Percentiles rank a stretch among this genome's conserved stretches.
Conservation (phyloP, 1,140 invertebrate genomes). For the Platorchestia sp. region DNA sequence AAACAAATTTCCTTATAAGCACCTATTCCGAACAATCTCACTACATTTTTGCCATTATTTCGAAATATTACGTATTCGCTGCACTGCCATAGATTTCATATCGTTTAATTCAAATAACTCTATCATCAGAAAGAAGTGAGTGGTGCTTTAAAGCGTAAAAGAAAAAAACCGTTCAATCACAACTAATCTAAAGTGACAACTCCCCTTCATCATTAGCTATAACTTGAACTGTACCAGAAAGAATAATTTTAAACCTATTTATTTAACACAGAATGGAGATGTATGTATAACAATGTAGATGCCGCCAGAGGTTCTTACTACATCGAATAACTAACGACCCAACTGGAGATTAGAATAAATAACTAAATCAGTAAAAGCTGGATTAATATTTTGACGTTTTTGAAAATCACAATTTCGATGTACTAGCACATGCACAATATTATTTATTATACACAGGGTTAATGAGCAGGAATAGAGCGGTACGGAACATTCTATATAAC, state of each 20-base stretch:
- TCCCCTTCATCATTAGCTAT: neutral
- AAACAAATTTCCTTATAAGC: too few species aligned
- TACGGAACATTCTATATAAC: neutral
- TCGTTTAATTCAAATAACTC: neutral
- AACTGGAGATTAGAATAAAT: neutral
- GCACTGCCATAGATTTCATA: neutral
- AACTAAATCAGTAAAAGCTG: too few species aligned
- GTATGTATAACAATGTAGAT: neutral
- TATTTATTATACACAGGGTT: too few species aligned
- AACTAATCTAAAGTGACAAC: neutral
- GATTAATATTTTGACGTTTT: neutral
- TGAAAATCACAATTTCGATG: neutral
- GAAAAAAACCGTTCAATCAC: neutral
- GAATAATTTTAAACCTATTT: neutral
- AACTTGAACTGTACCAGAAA: neutral
- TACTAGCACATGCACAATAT: neutral
- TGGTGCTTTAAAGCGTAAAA: neutral
- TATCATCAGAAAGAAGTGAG: neutral
- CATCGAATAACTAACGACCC: neutral
- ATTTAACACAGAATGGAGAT: neutral
- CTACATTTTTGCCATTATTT: too few species aligned
- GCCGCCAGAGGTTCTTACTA: neutral
- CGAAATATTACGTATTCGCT: too few species aligned
- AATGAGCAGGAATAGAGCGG: neutral
- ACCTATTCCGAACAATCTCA: too few species aligned